Base-by-base conservation (phyloP, 2,888 invertebrate genomes). In the Aspidiotus rigidus region DNA sequence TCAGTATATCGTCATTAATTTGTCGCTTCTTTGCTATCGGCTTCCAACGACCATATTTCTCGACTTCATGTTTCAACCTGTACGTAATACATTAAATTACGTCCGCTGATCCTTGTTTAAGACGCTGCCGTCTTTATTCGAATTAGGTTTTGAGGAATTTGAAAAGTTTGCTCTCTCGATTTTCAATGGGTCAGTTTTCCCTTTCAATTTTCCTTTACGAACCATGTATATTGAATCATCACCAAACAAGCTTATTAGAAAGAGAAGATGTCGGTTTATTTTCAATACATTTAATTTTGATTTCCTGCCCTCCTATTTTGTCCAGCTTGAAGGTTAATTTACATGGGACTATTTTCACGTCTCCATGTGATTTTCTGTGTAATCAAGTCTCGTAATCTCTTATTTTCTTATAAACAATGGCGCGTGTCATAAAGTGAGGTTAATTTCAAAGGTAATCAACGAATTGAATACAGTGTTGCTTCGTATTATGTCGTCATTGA, bases 391-490 rank as follows among this genome's bases (percentile, higher is more conserved):
- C 56, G 56, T 55, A 13, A 13, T 55, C 15, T 55, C 17, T 64
- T 57, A 64, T 64, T 28, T 28, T 28, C 41, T 44, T 67, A 67
- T 67, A 67, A 67, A 67, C 67, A 67, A 67, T 67, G 67, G 67
- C 67, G 67, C 67, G 67, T 67, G 67, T 67, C 67, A 59, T 67
- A 57, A 64, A 57, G 64, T 64, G 67, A 59, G 67, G 67, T 67
- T 49, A 67, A 67, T 59, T 67, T 67, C 53, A 67, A 66, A 57
- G 64, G 64, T 64, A 64, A 64, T 64, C 66, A 57, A 67, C 49
- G 49, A 60, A 67, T 53, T 42, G 28, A 49, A 42, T 13, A 44
- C 67, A 67, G 67, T 67, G 67, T 67, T 67, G 67, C 67, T 59
- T 66, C 59, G 15, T 17, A 60, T 44, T 39, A 53, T 42, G 49